Evolutionary conservation across 2,888 invertebrate species (phyloP).

Genomic region (Pollenia amentaria): DNA sequence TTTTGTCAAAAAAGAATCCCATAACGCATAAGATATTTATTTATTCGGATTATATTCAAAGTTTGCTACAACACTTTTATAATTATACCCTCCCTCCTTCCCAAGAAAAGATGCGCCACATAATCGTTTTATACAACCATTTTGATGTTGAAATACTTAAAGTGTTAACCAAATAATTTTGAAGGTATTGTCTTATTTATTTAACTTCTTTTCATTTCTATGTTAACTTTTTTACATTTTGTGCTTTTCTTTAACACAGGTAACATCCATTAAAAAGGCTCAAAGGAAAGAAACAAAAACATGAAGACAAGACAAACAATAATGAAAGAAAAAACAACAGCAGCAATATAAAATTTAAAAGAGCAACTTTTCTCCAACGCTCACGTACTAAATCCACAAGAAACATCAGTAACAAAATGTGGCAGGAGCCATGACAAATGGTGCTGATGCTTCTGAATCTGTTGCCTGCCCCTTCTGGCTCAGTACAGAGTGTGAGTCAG

Average conservation of each 20-base stretch:
- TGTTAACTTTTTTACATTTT: neutral
- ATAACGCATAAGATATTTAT: too few relatives aligned
- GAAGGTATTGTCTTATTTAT: neutral
- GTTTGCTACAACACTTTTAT: too few relatives aligned
- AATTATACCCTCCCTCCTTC: neutral
- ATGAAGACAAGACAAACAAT: neutral
- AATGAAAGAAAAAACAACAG: neutral
- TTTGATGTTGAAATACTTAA: neutral
- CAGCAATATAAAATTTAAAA: constrained; percentile 39
- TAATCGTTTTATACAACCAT: constrained; percentile 7
- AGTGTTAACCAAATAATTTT: constrained; percentile 29
- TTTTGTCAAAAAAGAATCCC: too few relatives aligned
- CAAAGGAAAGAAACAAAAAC: neutral
- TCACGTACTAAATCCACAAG: constrained; percentile 61
- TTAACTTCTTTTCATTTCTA: neutral
- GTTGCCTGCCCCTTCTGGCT: constrained; percentile 26
- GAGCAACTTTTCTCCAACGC: constrained; percentile 28
- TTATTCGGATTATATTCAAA: too few relatives aligned
- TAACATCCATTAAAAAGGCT: neutral
- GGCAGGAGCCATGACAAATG: constrained; percentile 68
- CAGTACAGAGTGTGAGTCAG: constrained; percentile 15
- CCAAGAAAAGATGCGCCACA: neutral
- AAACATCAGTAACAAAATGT: constrained; percentile 63
- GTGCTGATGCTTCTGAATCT: constrained; percentile 59
- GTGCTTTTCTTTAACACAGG: neutral